phyloP scores from a whole-genome alignment of 1,140 invertebrate genomes.

The Galleria mellonella region DNA sequence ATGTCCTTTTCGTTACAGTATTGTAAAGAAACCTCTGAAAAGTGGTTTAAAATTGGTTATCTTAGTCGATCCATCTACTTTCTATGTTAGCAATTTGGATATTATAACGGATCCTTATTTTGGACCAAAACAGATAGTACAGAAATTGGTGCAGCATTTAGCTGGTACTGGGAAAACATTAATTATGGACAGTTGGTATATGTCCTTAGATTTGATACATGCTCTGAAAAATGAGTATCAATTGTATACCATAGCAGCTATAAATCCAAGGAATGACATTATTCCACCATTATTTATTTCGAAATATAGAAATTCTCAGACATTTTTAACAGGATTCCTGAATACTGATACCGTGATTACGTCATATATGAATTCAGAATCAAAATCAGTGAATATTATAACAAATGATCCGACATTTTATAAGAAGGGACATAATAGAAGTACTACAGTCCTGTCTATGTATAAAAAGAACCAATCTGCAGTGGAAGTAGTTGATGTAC shows the following conservation, averaged over 20 bases:
- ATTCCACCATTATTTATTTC: constrained; percentile 54
- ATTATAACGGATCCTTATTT: constrained; percentile 58
- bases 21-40: constrained; percentile 57
- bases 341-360: constrained; percentile 39
- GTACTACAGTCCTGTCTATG: constrained; percentile 32
- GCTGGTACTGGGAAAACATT: constrained; percentile 47
- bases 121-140: constrained; percentile 41
- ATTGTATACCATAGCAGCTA: constrained; percentile 41
- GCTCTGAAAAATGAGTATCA: constrained; percentile 44
- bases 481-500: constrained; percentile 63
- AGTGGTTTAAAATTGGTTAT: constrained; percentile 63
- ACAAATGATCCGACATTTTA: constrained; percentile 50
- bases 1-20: constrained; percentile 69
- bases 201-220: constrained; percentile 41
- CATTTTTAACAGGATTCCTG: constrained; percentile 49
- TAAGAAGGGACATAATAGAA: constrained; percentile 28
- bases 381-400: constrained; percentile 38
- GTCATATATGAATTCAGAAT: constrained; percentile 39
- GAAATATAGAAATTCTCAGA: constrained; percentile 34
- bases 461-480: constrained; percentile 62
- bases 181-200: constrained; percentile 56
- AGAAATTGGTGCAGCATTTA: constrained; percentile 57
- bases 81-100: constrained; percentile 71
- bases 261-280: constrained; percentile 42
- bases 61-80: constrained; percentile 58